A percentile compares a stretch with the other conserved stretches of the same genome.
These are phyloP conservation scores for Eupeodes latifasciatus DNA, from an alignment of 2,888 invertebrate genomes.

Conservation along the genomic window DNA sequence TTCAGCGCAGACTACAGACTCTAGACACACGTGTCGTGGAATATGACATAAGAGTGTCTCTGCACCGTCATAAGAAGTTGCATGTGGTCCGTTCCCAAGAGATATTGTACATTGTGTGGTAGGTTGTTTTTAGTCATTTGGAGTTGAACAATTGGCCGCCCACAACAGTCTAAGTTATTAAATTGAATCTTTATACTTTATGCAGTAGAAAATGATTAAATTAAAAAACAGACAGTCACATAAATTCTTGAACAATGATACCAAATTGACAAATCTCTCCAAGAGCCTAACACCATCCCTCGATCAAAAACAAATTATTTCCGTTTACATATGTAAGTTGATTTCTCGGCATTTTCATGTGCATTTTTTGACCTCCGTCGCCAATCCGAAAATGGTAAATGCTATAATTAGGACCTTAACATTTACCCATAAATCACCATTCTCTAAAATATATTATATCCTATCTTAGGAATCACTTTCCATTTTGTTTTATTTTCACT, in stretches of 20 bases:
- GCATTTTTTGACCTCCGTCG: too few relatives aligned
- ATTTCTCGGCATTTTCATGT: too few relatives aligned
- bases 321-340: too few relatives aligned
- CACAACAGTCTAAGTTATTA: constrained; percentile 12
- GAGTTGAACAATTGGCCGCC: constrained; percentile 62
- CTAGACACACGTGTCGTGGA: constrained; percentile 68
- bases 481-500: constrained; percentile 46
- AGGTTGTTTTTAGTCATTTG: constrained; percentile 31
- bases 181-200: constrained; percentile 7
- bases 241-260: too few relatives aligned
- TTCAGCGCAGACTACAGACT: not conserved
- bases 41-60: constrained; percentile 72
- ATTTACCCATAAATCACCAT: not conserved
- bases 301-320: too few relatives aligned
- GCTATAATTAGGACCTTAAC: too few relatives aligned
- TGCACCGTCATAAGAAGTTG: constrained; percentile 11
- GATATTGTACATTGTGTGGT: constrained; percentile 7
- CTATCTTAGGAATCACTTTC: not conserved
- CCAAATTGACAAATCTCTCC: too few relatives aligned
- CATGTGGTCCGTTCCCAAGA: constrained; percentile 28
- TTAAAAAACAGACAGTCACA: not conserved
- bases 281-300: too few relatives aligned
- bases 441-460: not conserved
- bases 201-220: not conserved
- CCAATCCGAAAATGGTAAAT: too few relatives aligned